A percentile compares a stretch with the other conserved stretches of the same genome.
phyloP scores from a whole-genome alignment of 2,113 vertebrate species.

The Marcusenius ussheri region DNA sequence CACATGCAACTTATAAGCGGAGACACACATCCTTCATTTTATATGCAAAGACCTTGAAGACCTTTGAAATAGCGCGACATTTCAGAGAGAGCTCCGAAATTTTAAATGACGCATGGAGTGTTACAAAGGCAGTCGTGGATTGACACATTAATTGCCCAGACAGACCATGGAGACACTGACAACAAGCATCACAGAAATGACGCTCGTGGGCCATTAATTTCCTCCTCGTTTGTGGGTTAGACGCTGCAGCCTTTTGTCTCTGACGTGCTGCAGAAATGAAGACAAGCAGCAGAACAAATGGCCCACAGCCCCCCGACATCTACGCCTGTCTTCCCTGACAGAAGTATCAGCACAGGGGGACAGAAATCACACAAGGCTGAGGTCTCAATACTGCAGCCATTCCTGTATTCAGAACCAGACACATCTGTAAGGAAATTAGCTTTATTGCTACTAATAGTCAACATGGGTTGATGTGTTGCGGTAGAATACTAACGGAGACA shows the following conservation, averaged over 20 bases:
- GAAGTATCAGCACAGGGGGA: not conserved
- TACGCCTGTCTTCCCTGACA: conserved; percentile 12
- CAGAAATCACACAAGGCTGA: not conserved
- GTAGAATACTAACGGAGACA: not conserved
- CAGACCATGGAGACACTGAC: not conserved
- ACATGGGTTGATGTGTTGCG: no score
- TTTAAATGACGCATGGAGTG: not conserved
- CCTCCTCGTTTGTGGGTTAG: not conserved
- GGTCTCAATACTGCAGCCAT: not conserved
- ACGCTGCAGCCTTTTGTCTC: not conserved
- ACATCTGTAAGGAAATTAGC: not conserved
- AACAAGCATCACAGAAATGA: not conserved
- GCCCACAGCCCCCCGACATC: not conserved
- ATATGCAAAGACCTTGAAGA: not conserved
- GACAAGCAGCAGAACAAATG: conserved; percentile 6
- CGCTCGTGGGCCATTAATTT: conserved; percentile 2
- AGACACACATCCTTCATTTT: not conserved
- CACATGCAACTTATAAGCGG: not conserved
- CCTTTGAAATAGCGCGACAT: not conserved
- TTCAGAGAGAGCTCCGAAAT: not conserved
- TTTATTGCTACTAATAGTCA: not conserved
- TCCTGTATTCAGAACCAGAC: not conserved
- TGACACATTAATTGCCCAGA: conserved; percentile 19
- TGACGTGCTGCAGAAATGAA: not conserved
- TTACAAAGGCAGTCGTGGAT: not conserved